Conservation (phyloP, 1,140 invertebrate genomes). For the Philaenus spumarius region DNA sequence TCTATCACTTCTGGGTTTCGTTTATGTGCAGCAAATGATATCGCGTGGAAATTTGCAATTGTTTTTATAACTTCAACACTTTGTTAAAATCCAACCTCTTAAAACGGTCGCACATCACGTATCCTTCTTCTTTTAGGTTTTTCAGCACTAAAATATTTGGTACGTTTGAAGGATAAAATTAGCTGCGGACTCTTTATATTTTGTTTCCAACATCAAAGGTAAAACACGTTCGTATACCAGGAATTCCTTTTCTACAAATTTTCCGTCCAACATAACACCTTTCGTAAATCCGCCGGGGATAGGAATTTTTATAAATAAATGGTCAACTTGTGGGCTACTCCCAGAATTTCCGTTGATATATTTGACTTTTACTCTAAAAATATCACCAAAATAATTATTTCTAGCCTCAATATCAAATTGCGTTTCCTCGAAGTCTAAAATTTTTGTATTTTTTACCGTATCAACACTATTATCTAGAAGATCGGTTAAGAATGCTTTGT, state of each 20-base stretch:
- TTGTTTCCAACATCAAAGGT: neutral
- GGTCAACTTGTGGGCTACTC: no score
- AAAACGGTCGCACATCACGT: slow-evolving; percentile 26
- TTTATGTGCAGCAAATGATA: slow-evolving; percentile 18
- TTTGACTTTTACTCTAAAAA: no score
- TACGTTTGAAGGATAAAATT: no score
- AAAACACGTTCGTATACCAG: slow-evolving; percentile 1
- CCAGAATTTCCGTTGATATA: no score
- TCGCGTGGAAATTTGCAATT: slow-evolving; percentile 29
- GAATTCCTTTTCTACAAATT: slow-evolving; percentile 8
- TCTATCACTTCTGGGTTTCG: slow-evolving; percentile 9
- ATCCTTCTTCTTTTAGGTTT: slow-evolving; percentile 25
- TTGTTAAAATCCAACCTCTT: slow-evolving; percentile 27
- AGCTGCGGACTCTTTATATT: neutral
- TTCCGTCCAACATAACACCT: neutral
- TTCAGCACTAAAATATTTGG: slow-evolving; percentile 23
- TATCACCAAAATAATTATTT: no score
- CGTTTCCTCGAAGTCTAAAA: no score
- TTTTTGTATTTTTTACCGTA: no score
- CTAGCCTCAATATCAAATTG: no score
- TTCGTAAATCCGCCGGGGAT: no score
- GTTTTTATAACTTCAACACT: slow-evolving; percentile 23
- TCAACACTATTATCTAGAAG: no score
- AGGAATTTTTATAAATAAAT: no score
- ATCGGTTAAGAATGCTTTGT: no score